Conservation (phyloP, 2,113 vertebrate genomes). For the Perca flavescens region DNA sequence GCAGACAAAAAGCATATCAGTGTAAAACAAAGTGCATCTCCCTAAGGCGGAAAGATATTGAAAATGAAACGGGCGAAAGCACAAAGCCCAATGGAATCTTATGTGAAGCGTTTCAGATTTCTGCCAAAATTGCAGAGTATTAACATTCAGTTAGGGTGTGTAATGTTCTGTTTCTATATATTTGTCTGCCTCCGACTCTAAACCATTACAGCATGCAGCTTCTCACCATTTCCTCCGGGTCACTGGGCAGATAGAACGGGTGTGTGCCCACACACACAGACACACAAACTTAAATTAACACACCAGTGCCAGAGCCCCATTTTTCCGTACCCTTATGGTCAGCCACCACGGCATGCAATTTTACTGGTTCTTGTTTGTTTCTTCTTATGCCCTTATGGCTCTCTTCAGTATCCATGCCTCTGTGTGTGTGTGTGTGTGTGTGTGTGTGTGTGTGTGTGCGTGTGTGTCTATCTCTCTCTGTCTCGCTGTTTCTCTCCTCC, state of each 20-base stretch:
- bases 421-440: not conserved
- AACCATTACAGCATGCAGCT: slow-evolving; percentile 51
- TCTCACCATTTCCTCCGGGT: slow-evolving; percentile 53
- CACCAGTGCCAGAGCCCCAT: slow-evolving; percentile 10
- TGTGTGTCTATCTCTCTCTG: not conserved
- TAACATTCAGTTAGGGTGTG: slow-evolving; percentile 74
- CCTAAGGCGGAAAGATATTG: slow-evolving; percentile 72
- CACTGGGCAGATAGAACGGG: slow-evolving; percentile 36
- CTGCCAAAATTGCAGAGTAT: slow-evolving; percentile 71
- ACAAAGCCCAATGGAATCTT: slow-evolving; percentile 66
- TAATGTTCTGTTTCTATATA: slow-evolving; percentile 58
- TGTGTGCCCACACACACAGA: slow-evolving; percentile 34
- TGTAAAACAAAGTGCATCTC: slow-evolving; percentile 80
- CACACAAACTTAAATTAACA: slow-evolving; percentile 40
- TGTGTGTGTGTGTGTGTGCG: not conserved
- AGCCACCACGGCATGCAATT: not conserved
- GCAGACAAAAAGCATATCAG: slow-evolving; percentile 75
- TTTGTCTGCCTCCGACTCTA: slow-evolving; percentile 59
- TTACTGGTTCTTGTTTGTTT: slow-evolving; percentile 18
- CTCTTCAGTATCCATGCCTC: slow-evolving; percentile 6
- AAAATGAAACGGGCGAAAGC: slow-evolving; percentile 73
- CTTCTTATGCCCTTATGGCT: not conserved
- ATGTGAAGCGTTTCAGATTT: slow-evolving; percentile 75
- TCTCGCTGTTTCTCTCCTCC: not conserved
- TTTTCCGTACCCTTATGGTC: slow-evolving; percentile 22